Percentiles rank a stretch among this genome's conserved stretches.
These are phyloP conservation scores for Aulostomus chinensis DNA, from an alignment of 2,797 vertebrate species.

Conservation along the genomic window DNA sequence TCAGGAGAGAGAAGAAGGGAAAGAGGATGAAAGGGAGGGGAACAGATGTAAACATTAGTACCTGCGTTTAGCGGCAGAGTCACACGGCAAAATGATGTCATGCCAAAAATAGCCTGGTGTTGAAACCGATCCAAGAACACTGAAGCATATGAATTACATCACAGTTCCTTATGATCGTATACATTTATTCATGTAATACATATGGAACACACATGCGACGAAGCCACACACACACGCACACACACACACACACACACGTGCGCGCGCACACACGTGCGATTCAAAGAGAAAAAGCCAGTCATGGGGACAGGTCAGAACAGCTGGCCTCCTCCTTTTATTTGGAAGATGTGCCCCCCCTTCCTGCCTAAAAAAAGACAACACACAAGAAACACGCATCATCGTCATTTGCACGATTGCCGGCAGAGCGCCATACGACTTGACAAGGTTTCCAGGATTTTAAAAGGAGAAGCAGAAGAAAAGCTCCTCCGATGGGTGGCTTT, in stretches of 20 bases:
- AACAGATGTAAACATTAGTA: background rate
- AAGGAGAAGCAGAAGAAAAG: slow-evolving; percentile 66
- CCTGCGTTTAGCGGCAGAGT: too few species aligned
- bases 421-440: slow-evolving; percentile 91
- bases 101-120: slow-evolving; percentile 11
- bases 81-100: too few species aligned
- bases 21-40: background rate
- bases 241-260: slow-evolving; percentile 3
- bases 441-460: slow-evolving; percentile 94
- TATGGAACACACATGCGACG: slow-evolving; percentile 1
- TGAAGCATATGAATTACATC: slow-evolving; percentile 13
- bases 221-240: background rate
- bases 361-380: background rate
- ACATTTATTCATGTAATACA: slow-evolving; percentile 10
- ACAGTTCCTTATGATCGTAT: slow-evolving; percentile 16
- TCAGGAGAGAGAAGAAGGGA: background rate
- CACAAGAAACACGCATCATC: slow-evolving; percentile 13
- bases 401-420: slow-evolving; percentile 77
- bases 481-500: slow-evolving; percentile 46
- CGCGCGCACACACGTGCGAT: slow-evolving; percentile 14
- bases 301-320: slow-evolving; percentile 82
- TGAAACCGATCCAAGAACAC: slow-evolving; percentile 4
- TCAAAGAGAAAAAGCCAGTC: slow-evolving; percentile 56
- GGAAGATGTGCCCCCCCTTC: slow-evolving; percentile 56
- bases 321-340: slow-evolving; percentile 81